Evolutionary conservation across 1,140 invertebrate genomes (phyloP).

Genomic region (Tetragnatha versicolor): DNA sequence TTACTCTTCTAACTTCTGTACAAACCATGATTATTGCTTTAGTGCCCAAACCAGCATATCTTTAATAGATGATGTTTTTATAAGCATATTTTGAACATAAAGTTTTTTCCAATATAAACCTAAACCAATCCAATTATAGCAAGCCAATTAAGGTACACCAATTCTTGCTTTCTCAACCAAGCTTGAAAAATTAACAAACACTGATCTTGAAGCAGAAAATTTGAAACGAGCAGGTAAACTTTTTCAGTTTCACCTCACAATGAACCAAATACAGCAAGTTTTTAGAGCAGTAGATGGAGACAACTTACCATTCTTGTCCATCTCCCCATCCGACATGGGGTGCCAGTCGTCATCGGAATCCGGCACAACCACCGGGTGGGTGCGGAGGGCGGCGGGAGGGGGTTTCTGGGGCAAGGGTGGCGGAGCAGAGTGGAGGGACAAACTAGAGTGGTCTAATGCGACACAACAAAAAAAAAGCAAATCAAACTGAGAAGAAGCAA

Average conservation of each 20-base stretch:
- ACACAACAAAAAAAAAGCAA: conserved; percentile 8
- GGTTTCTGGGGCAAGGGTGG: conserved; percentile 53
- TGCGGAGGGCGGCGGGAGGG: conserved; percentile 25
- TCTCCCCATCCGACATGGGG: conserved; percentile 47
- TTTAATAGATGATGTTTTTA: no score
- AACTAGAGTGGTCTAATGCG: conserved; percentile 44
- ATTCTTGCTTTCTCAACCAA: no score
- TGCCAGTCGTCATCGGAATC: conserved; percentile 54
- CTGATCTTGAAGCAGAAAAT: background rate
- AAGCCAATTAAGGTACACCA: no score
- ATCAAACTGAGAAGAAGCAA: conserved; percentile 7
- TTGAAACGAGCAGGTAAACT: background rate
- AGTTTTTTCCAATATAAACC: no score
- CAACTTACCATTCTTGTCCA: conserved; percentile 47
- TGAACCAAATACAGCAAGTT: background rate
- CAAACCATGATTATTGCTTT: no score
- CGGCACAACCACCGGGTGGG: conserved; percentile 15
- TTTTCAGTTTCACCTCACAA: background rate
- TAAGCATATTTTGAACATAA: no score
- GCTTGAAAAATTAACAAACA: no score
- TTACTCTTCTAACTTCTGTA: no score
- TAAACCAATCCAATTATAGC: no score
- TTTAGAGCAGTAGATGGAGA: background rate
- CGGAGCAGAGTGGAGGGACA: conserved; percentile 37
- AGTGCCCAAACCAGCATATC: no score